Conservation (phyloP, 2,113 vertebrate genomes). For the Leucoraja erinaceus region DNA sequence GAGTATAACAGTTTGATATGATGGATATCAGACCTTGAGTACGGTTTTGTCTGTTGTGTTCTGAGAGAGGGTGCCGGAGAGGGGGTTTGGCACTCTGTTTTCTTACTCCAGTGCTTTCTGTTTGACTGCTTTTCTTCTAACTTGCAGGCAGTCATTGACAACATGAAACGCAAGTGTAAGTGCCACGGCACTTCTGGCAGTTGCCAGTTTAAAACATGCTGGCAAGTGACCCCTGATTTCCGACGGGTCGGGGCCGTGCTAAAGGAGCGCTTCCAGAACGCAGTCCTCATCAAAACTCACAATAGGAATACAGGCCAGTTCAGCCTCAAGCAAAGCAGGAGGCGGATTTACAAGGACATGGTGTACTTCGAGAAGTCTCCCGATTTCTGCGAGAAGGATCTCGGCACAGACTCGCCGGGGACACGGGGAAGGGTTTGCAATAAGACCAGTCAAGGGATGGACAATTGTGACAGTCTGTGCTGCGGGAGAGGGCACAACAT, state of each 20-base stretch:
- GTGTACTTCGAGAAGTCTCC: slow-evolving; percentile 87
- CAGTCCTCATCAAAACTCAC: slow-evolving; percentile 72
- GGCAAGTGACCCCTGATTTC: slow-evolving; percentile 82
- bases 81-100: not conserved
- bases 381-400: slow-evolving; percentile 75
- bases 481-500: slow-evolving; percentile 83
- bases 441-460: slow-evolving; percentile 73
- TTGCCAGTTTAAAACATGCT: slow-evolving; percentile 89
- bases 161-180: slow-evolving; percentile 83
- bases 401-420: slow-evolving; percentile 64
- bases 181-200: slow-evolving; percentile 86
- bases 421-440: slow-evolving; percentile 78
- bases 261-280: slow-evolving; percentile 69
- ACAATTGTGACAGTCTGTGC: slow-evolving; percentile 75
- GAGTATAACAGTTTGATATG: too few relatives aligned
- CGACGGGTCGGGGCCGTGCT: slow-evolving; percentile 69
- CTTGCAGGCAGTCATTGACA: slow-evolving; percentile 74
- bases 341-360: slow-evolving; percentile 69
- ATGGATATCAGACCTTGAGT: not conserved
- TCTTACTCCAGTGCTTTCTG: not conserved
- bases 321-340: slow-evolving; percentile 62
- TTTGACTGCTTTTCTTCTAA: slow-evolving; percentile 31
- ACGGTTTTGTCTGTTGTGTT: not conserved
- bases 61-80: not conserved
- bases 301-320: slow-evolving; percentile 83